Evolutionary conservation across 2,113 vertebrate genomes (phyloP).

Genomic region (Probosciger aterrimus): DNA sequence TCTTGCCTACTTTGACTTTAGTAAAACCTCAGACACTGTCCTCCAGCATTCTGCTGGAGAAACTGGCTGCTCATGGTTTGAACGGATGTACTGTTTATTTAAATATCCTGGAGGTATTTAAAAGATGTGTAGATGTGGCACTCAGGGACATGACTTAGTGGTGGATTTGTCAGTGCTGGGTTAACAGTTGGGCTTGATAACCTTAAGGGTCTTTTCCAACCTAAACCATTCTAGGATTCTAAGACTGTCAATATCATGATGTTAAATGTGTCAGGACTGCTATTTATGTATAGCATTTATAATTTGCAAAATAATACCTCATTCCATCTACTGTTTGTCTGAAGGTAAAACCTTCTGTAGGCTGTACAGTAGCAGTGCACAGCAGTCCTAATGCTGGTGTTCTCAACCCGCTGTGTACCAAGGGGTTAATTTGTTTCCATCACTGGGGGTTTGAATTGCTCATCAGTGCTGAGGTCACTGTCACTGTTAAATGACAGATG

Average conservation of each 20-base stretch:
- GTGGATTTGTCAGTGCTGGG: not conserved
- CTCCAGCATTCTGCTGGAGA: not conserved
- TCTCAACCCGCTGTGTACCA: not conserved
- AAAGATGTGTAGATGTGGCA: not conserved
- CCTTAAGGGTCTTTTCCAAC: not conserved
- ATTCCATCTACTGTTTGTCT: not conserved
- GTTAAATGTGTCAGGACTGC: not conserved
- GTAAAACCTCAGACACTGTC: not conserved
- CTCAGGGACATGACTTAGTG: not conserved
- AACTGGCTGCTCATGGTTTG: not conserved
- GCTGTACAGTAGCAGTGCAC: not conserved
- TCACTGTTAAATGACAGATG: constrained; percentile 93
- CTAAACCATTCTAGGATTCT: not conserved
- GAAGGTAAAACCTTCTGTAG: not conserved
- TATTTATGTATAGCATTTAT: not conserved
- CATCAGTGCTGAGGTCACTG: constrained; percentile 86
- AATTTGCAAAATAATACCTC: not conserved
- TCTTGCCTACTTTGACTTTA: not conserved
- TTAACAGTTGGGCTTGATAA: fast-evolving
- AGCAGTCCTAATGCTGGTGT: not conserved
- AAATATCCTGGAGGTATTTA: not conserved
- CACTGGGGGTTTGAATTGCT: constrained; percentile 79
- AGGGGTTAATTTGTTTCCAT: constrained; percentile 71
- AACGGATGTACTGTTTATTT: not conserved
- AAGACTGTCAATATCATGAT: not conserved